These are phyloP conservation scores for Ceratotherium simum DNA, from an alignment of 2,113 vertebrate genomes.

Conservation along the genomic window DNA sequence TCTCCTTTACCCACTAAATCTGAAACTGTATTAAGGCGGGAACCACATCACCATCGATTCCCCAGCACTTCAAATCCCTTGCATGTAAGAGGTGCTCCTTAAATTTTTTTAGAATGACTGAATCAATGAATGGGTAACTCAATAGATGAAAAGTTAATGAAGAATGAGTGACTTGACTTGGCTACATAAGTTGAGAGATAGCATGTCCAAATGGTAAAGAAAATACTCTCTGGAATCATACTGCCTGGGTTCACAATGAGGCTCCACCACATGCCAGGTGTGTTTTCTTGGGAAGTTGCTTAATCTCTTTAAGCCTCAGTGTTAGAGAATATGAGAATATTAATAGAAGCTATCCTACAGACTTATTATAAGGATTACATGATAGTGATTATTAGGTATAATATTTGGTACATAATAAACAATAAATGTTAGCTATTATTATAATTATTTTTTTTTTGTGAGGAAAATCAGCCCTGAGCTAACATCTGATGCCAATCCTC, in stretches of 20 bases:
- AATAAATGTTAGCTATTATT: background rate
- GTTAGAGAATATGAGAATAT: background rate
- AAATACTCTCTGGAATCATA: background rate
- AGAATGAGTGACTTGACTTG: background rate
- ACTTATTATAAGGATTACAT: background rate
- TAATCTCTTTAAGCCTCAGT: background rate
- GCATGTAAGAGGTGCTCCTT: background rate
- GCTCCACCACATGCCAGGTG: background rate
- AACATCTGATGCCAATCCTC: too few relatives aligned
- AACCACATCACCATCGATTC: background rate
- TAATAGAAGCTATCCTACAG: background rate
- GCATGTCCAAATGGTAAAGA: background rate
- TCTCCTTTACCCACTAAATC: background rate
- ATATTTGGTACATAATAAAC: background rate
- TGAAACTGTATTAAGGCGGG: background rate
- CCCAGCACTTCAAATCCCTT: conserved; percentile 28
- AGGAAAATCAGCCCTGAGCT: too few relatives aligned
- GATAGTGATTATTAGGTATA: background rate
- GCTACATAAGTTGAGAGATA: background rate
- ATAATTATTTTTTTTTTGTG: background rate
- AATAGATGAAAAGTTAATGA: conserved; percentile 18
- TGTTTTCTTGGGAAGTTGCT: conserved; percentile 13
- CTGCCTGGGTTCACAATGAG: background rate
- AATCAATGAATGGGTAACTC: conserved; percentile 7
- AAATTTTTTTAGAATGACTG: conserved; percentile 13